Evolutionary conservation across 2,113 vertebrate genomes (phyloP), one percentile per base, ranked within the genome.

Genomic region (Meriones unguiculatus): DNA sequence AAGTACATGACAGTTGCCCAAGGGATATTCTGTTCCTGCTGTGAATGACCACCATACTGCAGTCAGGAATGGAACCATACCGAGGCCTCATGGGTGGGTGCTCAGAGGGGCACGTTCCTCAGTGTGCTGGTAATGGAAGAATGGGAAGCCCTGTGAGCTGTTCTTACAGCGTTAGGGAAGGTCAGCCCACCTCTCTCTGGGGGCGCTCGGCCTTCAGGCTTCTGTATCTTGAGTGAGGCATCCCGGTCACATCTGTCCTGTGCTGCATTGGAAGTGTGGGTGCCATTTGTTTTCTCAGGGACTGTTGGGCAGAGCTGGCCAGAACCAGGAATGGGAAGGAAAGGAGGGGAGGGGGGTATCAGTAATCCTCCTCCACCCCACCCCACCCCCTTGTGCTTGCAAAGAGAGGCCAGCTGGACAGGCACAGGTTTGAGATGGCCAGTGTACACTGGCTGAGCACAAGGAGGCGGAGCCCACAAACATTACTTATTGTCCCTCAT

Each of bases 401-500:
- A 50, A 41, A 38, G 89, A 92, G 86, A 14, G 86, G 24, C 15
- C 6, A 8, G 0, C n/a, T 35, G 72, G 25, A 41, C 1, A 24
- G 12, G 54, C 46, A 28, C 17, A 80, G 52, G 54, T 7, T 0
- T 6, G 87, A 87, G 59, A 17, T 35, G 35, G 59, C 0, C 2
- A 25, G 57, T 38, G 11, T 20, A 89, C 32, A 0, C 24, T 0
- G 18, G 59, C 9, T 2, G 35, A 35, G 32, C n/a, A 17, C 35
- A 20, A 4, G 18, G 38, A 69, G 7, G 38, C 17, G 2, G 72
- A 1, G 52, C 54, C 24, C 24, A 1, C 12, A 9, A 54, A 35
- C 64, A 7, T n/a, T 7, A 22, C 64, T 54, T 38, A 14, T 1
- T 11, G n/a, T 24, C 82, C n/a, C 64, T 18, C 0, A 28, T 38